A percentile compares a stretch with the other conserved stretches of the same genome.
phyloP scores from a whole-genome alignment of 2,113 vertebrate genomes.

The Grammomys dolichurus region DNA sequence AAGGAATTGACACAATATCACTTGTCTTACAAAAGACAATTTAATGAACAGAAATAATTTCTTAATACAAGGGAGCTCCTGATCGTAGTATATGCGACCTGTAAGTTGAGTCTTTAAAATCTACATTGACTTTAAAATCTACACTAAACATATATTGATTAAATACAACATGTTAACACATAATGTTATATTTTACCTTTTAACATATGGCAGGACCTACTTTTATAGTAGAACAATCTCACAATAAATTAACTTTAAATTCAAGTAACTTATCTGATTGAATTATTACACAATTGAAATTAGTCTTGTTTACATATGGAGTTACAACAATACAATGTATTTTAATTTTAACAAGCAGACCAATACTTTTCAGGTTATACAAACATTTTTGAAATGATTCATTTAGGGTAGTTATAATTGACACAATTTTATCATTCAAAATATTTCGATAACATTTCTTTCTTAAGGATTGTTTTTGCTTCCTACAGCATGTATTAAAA shows the following conservation, averaged over 20 bases:
- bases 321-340: background rate
- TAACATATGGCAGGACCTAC: slow-evolving; percentile 43
- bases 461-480: background rate
- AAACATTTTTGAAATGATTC: background rate
- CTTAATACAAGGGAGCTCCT: slow-evolving; percentile 60
- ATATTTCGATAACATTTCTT: slow-evolving; percentile 51
- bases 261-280: slow-evolving; percentile 16
- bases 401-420: slow-evolving; percentile 31
- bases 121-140: too few relatives aligned
- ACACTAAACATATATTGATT: background rate
- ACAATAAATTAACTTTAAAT: slow-evolving; percentile 57
- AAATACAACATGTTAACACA: slow-evolving; percentile 56
- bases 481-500: slow-evolving; percentile 34
- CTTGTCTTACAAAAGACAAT: slow-evolving; percentile 56
- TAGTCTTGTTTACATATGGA: background rate
- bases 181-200: slow-evolving; percentile 38
- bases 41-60: slow-evolving; percentile 79
- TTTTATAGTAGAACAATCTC: background rate
- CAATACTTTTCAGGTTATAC: slow-evolving; percentile 2
- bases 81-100: slow-evolving; percentile 48
- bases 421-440: slow-evolving; percentile 54
- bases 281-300: slow-evolving; percentile 26
- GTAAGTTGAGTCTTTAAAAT: slow-evolving; percentile 65
- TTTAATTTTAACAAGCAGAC: slow-evolving; percentile 44
- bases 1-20: slow-evolving; percentile 65